phyloP scores from a whole-genome alignment of 2,888 invertebrate genomes.

The Aquatica leii region DNA sequence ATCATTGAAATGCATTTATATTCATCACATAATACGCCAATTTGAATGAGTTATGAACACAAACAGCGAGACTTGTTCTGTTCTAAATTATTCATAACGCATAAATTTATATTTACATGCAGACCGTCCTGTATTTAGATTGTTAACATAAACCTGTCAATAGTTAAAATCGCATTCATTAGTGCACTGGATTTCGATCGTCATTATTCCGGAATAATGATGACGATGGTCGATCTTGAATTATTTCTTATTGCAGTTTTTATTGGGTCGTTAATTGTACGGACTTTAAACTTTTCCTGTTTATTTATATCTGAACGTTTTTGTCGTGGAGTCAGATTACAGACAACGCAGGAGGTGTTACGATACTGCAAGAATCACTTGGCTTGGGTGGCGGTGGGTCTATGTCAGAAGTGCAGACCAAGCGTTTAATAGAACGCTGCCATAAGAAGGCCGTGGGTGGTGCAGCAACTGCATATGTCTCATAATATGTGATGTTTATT shows the following conservation, averaged over 20 bases:
- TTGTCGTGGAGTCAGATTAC: constrained; percentile 31
- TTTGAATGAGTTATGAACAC: constrained; percentile 56
- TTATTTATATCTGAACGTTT: constrained; percentile 28
- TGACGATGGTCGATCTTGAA: constrained; percentile 20
- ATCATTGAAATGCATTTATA: constrained; percentile 51
- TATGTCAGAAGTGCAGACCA: constrained; percentile 17
- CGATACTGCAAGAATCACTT: constrained; percentile 24
- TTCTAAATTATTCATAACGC: constrained; percentile 57
- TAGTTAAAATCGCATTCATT: constrained; percentile 57
- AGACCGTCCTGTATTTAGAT: constrained; percentile 54
- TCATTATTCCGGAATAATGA: constrained; percentile 32
- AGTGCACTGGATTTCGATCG: constrained; percentile 37
- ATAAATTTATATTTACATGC: constrained; percentile 57
- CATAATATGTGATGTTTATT: constrained; percentile 44
- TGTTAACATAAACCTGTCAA: constrained; percentile 58
- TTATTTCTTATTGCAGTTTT: constrained; percentile 27
- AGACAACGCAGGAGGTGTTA: constrained; percentile 29
- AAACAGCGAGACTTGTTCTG: constrained; percentile 52
- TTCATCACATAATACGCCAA: constrained; percentile 55
- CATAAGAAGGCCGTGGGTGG: constrained; percentile 41
- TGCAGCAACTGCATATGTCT: constrained; percentile 44
- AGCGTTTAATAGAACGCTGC: constrained; percentile 17
- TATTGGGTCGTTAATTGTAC: constrained; percentile 26
- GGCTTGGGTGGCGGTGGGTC: constrained; percentile 16
- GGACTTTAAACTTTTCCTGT: constrained; percentile 16